A percentile compares a stretch with the other conserved stretches of the same genome.
Evolutionary conservation across 2,797 vertebrate species (phyloP).

Genomic region (Echiichthys vipera): DNA sequence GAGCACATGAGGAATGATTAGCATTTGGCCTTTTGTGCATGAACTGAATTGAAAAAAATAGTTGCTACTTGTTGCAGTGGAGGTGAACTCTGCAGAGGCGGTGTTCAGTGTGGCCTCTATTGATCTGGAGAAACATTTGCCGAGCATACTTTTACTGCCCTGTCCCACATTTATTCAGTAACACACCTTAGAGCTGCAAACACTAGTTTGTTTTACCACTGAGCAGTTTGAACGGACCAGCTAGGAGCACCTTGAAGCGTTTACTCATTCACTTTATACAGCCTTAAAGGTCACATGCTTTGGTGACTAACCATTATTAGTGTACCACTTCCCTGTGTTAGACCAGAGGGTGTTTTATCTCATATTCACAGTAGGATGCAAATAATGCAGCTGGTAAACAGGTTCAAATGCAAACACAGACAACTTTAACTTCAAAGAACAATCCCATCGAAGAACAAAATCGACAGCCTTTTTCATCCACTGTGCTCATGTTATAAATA

Average conservation of each 20-base stretch:
- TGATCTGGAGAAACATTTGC: conserved; percentile 27
- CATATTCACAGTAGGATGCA: conserved; percentile 1
- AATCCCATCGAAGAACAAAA: conserved; percentile 27
- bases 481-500: conserved; percentile 58
- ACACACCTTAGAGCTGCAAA: conserved; percentile 8
- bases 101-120: conserved; percentile 25
- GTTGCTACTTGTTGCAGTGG: neutral
- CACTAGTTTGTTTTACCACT: neutral
- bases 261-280: conserved; percentile 2
- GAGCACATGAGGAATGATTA: too few species aligned
- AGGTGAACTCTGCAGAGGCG: neutral
- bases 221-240: neutral
- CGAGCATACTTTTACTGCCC: neutral
- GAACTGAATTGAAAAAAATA: neutral
- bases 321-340: neutral
- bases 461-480: conserved; percentile 54
- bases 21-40: neutral
- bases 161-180: conserved; percentile 8
- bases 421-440: conserved; percentile 43
- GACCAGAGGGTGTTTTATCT: conserved; percentile 19
- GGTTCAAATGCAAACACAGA: conserved; percentile 24
- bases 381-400: conserved; percentile 32
- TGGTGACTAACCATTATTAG: neutral
- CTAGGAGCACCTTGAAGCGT: neutral
- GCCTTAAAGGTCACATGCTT: conserved; percentile 20